Conservation (phyloP, 2,113 vertebrate species). For the Smithornis capensis region DNA sequence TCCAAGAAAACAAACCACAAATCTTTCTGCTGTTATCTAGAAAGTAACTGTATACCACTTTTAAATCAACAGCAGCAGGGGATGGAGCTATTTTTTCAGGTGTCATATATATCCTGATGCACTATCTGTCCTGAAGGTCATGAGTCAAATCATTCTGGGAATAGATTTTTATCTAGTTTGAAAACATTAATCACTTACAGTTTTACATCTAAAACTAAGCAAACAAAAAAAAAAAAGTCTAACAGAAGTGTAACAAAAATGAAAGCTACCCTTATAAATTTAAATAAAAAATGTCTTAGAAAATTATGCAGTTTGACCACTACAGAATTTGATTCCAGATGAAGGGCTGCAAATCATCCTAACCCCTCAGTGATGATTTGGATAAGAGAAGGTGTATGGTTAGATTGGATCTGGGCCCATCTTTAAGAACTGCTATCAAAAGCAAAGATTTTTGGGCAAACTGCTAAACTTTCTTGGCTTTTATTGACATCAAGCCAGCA, state of each 20-base stretch:
- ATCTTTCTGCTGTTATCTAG: slow-evolving; percentile 24
- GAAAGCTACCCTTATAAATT: neutral
- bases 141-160: neutral
- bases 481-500: neutral
- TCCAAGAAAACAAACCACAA: neutral
- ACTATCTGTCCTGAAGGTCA: slow-evolving; percentile 28
- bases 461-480: neutral
- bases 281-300: neutral
- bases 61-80: neutral
- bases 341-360: neutral
- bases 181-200: neutral
- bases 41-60: neutral
- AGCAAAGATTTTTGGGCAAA: neutral
- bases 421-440: neutral
- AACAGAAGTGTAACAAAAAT: neutral
- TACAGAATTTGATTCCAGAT: neutral
- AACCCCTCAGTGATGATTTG: neutral
- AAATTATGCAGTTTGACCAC: neutral
- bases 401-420: neutral
- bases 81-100: neutral
- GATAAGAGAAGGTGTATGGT: neutral
- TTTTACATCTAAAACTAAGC: neutral
- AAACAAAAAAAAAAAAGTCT: neutral
- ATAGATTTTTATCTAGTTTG: neutral
- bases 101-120: neutral